phyloP scores from a whole-genome alignment of 1,140 invertebrate species.

The Tetramorium parvispinum region DNA sequence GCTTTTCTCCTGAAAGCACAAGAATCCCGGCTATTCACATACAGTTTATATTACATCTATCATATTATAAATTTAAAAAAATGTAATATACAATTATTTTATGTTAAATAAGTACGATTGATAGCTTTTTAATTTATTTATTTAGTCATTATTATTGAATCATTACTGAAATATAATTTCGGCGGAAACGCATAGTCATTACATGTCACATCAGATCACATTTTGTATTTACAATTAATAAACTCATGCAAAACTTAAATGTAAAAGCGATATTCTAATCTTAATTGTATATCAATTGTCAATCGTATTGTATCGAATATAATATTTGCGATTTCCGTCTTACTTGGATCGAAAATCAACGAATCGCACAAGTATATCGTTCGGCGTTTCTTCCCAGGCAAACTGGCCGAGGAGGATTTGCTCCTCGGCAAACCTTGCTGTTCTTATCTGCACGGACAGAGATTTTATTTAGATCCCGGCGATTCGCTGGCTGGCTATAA shows the following conservation, averaged over 20 bases:
- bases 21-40: not conserved
- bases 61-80: not conserved
- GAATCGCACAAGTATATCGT: slow-evolving; percentile 33
- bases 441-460: slow-evolving; percentile 74
- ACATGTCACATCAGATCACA: not conserved
- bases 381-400: not conserved
- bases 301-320: not conserved
- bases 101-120: not conserved
- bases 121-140: not conserved
- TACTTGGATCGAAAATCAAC: not conserved
- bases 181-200: not conserved
- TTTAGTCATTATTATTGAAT: not conserved
- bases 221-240: not conserved
- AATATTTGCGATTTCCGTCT: not conserved
- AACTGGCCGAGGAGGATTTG: slow-evolving; percentile 54
- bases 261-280: too few species aligned
- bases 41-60: not conserved
- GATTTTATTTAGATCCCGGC: slow-evolving; percentile 85
- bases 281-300: not conserved
- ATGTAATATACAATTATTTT: not conserved
- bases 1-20: not conserved
- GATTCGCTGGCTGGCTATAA: slow-evolving; percentile 80
- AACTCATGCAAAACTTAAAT: not conserved
- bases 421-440: slow-evolving; percentile 37
- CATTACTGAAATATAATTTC: not conserved